Base-by-base conservation (phyloP, 2,113 vertebrate genomes). In the Panurus biarmicus region DNA sequence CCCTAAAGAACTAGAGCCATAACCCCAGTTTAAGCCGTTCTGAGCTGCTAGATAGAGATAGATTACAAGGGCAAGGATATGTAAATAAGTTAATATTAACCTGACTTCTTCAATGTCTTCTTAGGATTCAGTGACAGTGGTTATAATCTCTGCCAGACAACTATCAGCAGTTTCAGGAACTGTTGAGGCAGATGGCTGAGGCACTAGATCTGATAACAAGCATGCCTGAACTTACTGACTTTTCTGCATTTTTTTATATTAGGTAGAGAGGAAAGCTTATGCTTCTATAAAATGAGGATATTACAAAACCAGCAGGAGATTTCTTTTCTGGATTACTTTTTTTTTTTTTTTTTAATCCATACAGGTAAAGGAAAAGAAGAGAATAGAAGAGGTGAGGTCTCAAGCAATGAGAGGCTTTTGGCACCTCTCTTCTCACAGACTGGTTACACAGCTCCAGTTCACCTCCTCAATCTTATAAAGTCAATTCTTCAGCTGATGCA, bases 111-210 rank as follows among this genome's bases (percentile, higher is more conserved):
- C 58, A 62, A 2, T 72, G 47, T 72, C 62, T 91, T 75, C 38
- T 90, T 67, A 85, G 82, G 50, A 90, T 82, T 85, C 67, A n/a
- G 58, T 76, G 78, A 74, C 45, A 57, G 61, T 72, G 33, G 74
- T 65, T 94, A 48, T 57, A 92, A 80, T 85, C 73, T 85, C 47
- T 95, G 84, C 81, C 93, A 92, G 84, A 86, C 47, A 56, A 51
- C 78, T 87, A 71, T 92, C 76, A 87, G 78, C 87, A 83, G 58
- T 90, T 93, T 87, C 72, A 89, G 66, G 81, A 94, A 81, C 44
- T 93, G 85, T 73, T 82, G 58, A 96, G 78, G 47, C 85, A 94
- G 85, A 90, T 94, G 93, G 74, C 75, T 91, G 85, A 94, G 45
- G 58, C 71, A 76, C 67, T 73, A 79, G 78, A 62, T 94, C 81